phyloP scores from a whole-genome alignment of 1,140 invertebrate species.

The Cardiocondyla obscurior region DNA sequence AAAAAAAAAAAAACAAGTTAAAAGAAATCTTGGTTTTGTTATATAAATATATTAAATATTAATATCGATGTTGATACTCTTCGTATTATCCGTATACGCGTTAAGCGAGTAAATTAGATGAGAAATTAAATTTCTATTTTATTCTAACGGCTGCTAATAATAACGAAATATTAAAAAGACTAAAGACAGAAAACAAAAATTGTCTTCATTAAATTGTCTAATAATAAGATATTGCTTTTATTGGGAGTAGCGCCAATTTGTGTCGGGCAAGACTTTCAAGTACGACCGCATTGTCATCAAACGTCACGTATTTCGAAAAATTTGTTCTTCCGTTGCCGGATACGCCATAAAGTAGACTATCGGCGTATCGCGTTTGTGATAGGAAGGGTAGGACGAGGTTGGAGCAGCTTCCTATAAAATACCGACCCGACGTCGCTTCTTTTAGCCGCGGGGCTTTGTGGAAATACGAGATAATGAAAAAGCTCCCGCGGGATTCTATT shows the following conservation, averaged over 20 bases:
- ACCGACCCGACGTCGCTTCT: conserved; percentile 44
- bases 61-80: too few species aligned
- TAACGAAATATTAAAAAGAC: neutral
- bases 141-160: neutral
- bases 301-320: conserved; percentile 41
- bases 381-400: neutral
- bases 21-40: too few species aligned
- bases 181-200: neutral
- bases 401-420: conserved; percentile 44
- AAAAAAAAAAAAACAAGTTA: too few species aligned
- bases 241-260: neutral
- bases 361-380: conserved; percentile 48
- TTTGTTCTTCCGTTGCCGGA: conserved; percentile 26
- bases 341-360: conserved; percentile 43
- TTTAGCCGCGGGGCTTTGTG: conserved; percentile 40
- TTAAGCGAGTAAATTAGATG: too few species aligned
- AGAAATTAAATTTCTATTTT: neutral
- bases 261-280: neutral
- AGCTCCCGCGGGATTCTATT: conserved; percentile 48
- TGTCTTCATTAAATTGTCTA: neutral
- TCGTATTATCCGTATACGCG: neutral
- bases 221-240: neutral
- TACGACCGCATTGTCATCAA: conserved; percentile 13
- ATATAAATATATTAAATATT: too few species aligned
- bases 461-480: conserved; percentile 56